Percentiles rank a stretch among this genome's conserved stretches.
Evolutionary conservation across 2,113 vertebrate species (phyloP).

Genomic region (Myiozetetes cayanensis): DNA sequence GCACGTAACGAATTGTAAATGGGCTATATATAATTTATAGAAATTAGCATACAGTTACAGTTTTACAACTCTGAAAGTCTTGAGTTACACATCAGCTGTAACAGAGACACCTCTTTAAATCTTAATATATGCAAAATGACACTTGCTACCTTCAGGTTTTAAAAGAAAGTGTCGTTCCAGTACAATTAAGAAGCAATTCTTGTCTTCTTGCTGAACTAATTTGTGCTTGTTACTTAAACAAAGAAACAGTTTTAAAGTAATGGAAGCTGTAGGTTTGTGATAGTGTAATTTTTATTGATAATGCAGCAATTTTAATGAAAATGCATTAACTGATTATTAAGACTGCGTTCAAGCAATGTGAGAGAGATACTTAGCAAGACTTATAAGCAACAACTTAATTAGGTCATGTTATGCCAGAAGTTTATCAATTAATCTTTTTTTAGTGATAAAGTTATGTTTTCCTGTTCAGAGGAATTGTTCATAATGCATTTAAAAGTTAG

Average conservation of each 20-base stretch:
- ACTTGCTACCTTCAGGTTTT: neutral
- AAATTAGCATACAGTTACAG: conserved; percentile 50
- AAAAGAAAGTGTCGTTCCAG: neutral
- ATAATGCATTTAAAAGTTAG: neutral
- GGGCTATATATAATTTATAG: conserved; percentile 36
- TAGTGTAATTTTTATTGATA: neutral
- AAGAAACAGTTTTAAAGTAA: neutral
- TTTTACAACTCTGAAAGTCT: conserved; percentile 47
- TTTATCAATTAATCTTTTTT: neutral
- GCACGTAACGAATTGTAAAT: neutral
- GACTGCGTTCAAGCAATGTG: neutral
- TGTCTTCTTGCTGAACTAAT: neutral
- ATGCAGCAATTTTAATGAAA: neutral
- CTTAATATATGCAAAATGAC: conserved; percentile 62
- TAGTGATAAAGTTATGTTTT: neutral
- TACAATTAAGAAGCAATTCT: conserved; percentile 29
- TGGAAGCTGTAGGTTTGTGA: neutral
- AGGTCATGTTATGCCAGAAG: neutral
- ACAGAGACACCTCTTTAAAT: conserved; percentile 39
- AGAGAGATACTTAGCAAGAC: neutral
- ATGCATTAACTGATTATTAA: neutral
- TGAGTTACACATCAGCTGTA: conserved; percentile 49
- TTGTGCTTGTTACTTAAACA: neutral
- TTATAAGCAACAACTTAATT: neutral
- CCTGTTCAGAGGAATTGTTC: neutral